Percentiles rank a stretch among this genome's conserved stretches.
phyloP scores from a whole-genome alignment of 1,140 invertebrate genomes.

The Augochlora pura region DNA sequence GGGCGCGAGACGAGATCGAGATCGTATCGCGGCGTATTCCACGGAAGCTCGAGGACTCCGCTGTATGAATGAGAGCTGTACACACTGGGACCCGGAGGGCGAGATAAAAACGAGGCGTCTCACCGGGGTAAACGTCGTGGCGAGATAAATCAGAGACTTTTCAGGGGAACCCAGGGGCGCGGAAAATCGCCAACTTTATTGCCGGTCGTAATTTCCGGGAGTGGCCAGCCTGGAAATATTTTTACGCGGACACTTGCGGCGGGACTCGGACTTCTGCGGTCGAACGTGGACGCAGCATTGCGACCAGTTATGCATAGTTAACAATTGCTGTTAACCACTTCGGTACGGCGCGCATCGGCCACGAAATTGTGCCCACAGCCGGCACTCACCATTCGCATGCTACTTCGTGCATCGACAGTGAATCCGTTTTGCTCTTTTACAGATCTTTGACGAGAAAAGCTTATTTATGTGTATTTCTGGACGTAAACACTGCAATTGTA shows the following conservation, averaged over 20 bases:
- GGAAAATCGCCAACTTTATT: conserved; percentile 23
- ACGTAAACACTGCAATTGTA: too few species aligned
- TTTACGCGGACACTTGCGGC: not conserved
- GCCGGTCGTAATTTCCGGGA: conserved; percentile 24
- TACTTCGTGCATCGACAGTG: too few species aligned
- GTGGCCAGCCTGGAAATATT: conserved; percentile 4
- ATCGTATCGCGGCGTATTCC: conserved; percentile 38
- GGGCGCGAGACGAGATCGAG: conserved; percentile 39
- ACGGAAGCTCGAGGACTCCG: conserved; percentile 37
- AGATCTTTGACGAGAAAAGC: too few species aligned
- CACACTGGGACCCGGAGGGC: not conserved
- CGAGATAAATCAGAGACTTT: conserved; percentile 49
- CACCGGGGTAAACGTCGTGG: conserved; percentile 3
- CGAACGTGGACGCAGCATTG: too few species aligned
- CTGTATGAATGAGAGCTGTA: conserved; percentile 46
- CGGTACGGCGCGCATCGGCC: too few species aligned
- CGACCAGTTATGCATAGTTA: too few species aligned
- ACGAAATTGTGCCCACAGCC: too few species aligned
- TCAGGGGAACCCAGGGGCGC: not conserved
- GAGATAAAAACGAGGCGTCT: conserved; percentile 22
- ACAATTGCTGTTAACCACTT: not conserved
- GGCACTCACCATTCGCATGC: too few species aligned
- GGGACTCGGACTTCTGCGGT: too few species aligned
- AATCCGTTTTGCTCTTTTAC: too few species aligned
- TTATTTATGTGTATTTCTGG: too few species aligned